Base-by-base conservation (phyloP, 1,140 invertebrate species). In the Ylistrum balloti region DNA sequence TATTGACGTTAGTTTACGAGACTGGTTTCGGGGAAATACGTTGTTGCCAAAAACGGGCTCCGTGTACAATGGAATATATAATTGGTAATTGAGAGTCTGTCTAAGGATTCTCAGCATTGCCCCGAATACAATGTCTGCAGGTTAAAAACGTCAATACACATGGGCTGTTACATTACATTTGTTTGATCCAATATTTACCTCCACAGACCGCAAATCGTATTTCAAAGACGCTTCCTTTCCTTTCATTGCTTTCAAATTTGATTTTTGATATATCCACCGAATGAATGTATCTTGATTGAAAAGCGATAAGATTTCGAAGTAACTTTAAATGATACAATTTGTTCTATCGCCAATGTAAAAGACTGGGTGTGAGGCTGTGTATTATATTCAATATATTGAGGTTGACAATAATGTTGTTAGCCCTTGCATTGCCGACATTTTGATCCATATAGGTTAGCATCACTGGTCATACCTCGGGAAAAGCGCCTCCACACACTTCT, bases 261-360 rank as follows among this genome's bases (percentile, higher is more conserved):
- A 74, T 74, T 74, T 74, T 74, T 74, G 56, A 74, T 74, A 74
- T n/a, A 74, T 74, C 56, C 5, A 74, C 3, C n/a, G 56, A 74
- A 74, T 74, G 56, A 74, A 74, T 74, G 17, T 74, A 74, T 74
- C 56, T 74, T 74, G 56, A 74, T 74, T 74, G 56, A 74, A 74
- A 74, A 74, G 56, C 56, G 56, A 74, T 74, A 74, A 74, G 56
- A 74, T 74, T 74, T 74, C n/a, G 56, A 28, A 20, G 45, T 56
- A 22, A 22, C 45, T 22, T 56, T 56, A 56, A 74, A 74, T 74
- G 28, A 74, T 74, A 1, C 20, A 28, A 74, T 74, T 74, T 74
- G 56, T 74, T 74, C 22, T 74, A 74, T 74, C 11, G 56, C 1
- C 56, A 74, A 28, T 74, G 56, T 74, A 74, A 74, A 74, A 3